Conservation (phyloP, 2,888 invertebrate species). For the Drosophila peninsularis region DNA sequence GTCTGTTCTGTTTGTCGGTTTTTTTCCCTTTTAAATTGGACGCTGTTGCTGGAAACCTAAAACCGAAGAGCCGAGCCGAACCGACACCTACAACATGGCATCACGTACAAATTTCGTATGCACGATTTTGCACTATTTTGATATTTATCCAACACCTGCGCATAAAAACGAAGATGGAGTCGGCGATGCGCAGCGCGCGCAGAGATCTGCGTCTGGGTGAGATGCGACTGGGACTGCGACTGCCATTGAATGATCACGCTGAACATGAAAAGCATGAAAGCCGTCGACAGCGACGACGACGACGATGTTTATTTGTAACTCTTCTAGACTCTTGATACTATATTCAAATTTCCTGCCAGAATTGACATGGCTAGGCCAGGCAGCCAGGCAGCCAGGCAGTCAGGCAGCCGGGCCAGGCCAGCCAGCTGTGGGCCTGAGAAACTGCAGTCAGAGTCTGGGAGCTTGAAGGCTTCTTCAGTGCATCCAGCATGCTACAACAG, state of each 20-base stretch:
- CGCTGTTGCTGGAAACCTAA: constrained; percentile 38
- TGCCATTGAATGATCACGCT: constrained; percentile 71
- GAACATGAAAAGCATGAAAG: constrained; percentile 78
- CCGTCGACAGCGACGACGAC: constrained; percentile 40
- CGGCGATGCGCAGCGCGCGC: constrained; percentile 45
- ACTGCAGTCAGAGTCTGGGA: constrained; percentile 29
- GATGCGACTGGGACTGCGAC: constrained; percentile 50
- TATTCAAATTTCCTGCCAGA: constrained; percentile 67
- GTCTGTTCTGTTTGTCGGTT: constrained; percentile 61
- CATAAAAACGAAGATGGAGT: constrained; percentile 46
- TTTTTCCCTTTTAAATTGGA: constrained; percentile 48
- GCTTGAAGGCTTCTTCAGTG: constrained; percentile 26
- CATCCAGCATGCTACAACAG: constrained; percentile 37
- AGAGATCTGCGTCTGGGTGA: constrained; percentile 46
- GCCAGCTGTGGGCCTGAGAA: constrained; percentile 54
- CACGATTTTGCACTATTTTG: constrained; percentile 84
- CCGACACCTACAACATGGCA: constrained; percentile 83
- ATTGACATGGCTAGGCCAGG: constrained; percentile 53
- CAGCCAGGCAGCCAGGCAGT: constrained; percentile 19
- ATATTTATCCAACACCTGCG: constrained; percentile 84
- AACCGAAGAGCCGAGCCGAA: constrained; percentile 51
- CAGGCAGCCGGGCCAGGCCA: constrained; percentile 32
- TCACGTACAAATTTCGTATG: constrained; percentile 84
- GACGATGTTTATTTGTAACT: constrained; percentile 45
- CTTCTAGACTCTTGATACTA: constrained; percentile 49